These are phyloP conservation scores for Heterohyrax brucei DNA, from an alignment of 2,797 vertebrate species.

Conservation along the genomic window DNA sequence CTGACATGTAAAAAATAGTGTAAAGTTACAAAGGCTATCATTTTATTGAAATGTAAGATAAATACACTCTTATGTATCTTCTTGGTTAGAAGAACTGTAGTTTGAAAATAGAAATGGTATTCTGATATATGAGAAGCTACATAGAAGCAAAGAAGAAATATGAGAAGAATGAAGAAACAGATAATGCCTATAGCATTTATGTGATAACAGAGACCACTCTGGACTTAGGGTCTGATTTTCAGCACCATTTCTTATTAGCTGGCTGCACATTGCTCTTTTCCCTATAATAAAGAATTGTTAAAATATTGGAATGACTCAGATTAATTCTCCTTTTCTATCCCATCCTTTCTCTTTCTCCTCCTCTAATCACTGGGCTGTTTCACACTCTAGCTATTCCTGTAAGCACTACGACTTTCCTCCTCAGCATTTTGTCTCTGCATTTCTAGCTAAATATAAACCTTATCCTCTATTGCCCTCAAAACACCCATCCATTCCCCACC, in stretches of 20 bases:
- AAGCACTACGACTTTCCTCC: background rate
- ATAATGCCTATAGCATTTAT: background rate
- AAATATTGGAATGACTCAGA: background rate
- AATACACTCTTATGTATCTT: slow-evolving; percentile 60
- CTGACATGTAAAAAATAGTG: slow-evolving; percentile 65
- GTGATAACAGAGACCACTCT: rapidly evolving
- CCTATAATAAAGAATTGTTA: background rate
- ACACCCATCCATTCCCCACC: rapidly evolving
- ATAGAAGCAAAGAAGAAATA: background rate
- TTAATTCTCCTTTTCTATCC: background rate
- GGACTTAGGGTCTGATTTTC: background rate
- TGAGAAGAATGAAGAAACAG: slow-evolving; percentile 44
- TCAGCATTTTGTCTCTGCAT: background rate
- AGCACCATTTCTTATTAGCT: background rate
- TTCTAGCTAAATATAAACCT: too few relatives aligned
- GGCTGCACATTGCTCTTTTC: background rate
- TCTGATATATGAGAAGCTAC: slow-evolving; percentile 59
- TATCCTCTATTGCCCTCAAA: background rate
- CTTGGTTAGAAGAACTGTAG: slow-evolving; percentile 63
- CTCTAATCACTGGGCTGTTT: background rate
- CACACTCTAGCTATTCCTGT: background rate
- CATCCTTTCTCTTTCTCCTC: background rate
- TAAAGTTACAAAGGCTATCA: slow-evolving; percentile 67
- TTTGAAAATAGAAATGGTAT: slow-evolving; percentile 61
- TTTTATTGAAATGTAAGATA: slow-evolving; percentile 78